Conservation (phyloP, 2,797 vertebrate genomes). For the Balearica regulorum region DNA sequence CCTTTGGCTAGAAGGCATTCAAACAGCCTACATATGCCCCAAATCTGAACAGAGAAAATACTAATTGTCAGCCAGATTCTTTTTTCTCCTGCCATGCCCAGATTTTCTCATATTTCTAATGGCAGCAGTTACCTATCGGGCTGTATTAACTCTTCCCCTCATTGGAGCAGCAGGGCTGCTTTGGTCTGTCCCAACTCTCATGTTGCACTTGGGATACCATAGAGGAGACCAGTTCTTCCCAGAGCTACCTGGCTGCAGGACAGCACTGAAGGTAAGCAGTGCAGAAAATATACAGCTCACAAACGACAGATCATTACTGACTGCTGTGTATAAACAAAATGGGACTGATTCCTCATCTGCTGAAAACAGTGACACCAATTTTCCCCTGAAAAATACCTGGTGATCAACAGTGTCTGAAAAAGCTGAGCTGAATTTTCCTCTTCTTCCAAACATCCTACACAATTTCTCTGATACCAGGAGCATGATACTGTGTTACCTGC, state of each 20-base stretch:
- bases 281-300: background rate
- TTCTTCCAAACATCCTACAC: background rate
- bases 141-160: background rate
- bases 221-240: background rate
- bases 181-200: background rate
- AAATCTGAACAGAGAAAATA: slow-evolving; percentile 31
- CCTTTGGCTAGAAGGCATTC: background rate
- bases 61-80: background rate
- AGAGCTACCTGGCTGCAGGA: background rate
- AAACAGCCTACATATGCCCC: background rate
- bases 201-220: background rate
- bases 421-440: background rate
- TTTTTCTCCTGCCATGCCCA: background rate
- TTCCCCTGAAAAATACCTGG: accelerated
- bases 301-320: background rate
- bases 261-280: background rate
- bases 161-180: background rate
- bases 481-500: background rate
- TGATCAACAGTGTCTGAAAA: background rate
- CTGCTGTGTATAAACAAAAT: background rate
- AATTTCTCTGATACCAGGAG: background rate
- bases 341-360: background rate
- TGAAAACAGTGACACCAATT: background rate
- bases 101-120: background rate
- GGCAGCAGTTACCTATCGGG: background rate